A percentile compares a stretch with the other conserved stretches of the same genome.
Conservation (phyloP, 2,888 invertebrate genomes). For the Dynastes maya region DNA sequence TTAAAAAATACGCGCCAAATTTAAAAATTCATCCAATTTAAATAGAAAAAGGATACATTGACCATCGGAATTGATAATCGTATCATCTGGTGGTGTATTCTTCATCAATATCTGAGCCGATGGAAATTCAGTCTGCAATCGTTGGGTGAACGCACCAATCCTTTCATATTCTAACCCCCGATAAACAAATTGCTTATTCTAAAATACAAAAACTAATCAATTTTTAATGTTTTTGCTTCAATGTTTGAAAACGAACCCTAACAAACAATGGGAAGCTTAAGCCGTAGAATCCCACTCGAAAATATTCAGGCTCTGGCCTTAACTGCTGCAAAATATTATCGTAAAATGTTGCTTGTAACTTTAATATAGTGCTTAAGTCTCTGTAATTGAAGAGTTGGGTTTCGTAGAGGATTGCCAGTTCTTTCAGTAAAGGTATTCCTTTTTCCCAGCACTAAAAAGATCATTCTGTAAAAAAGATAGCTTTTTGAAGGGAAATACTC, state of each 20-base stretch:
- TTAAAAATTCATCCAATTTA: neutral
- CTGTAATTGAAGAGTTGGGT: conserved; percentile 89
- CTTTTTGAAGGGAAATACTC: conserved; percentile 51
- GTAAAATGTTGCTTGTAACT: conserved; percentile 90
- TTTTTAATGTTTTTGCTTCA: neutral
- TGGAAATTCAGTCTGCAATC: conserved; percentile 94
- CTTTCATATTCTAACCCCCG: conserved; percentile 96
- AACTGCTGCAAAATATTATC: conserved; percentile 92
- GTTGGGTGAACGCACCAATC: conserved; percentile 93
- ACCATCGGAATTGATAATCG: conserved; percentile 87
- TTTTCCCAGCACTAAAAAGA: conserved; percentile 92
- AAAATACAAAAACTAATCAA: conserved; percentile 57
- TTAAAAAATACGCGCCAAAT: neutral
- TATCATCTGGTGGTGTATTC: conserved; percentile 92
- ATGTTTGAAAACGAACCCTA: conserved; percentile 77
- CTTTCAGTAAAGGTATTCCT: conserved; percentile 92
- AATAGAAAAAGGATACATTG: conserved; percentile 79
- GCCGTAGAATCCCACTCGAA: conserved; percentile 95
- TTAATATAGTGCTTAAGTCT: conserved; percentile 87
- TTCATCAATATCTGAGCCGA: conserved; percentile 94
- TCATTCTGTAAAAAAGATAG: neutral
- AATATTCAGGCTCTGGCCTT: conserved; percentile 95
- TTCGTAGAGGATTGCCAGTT: conserved; percentile 90
- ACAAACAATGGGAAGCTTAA: conserved; percentile 95
- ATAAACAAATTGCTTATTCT: conserved; percentile 97